These are phyloP conservation scores for Stegostoma tigrinum DNA, from an alignment of 2,113 vertebrate genomes.

Conservation along the genomic window DNA sequence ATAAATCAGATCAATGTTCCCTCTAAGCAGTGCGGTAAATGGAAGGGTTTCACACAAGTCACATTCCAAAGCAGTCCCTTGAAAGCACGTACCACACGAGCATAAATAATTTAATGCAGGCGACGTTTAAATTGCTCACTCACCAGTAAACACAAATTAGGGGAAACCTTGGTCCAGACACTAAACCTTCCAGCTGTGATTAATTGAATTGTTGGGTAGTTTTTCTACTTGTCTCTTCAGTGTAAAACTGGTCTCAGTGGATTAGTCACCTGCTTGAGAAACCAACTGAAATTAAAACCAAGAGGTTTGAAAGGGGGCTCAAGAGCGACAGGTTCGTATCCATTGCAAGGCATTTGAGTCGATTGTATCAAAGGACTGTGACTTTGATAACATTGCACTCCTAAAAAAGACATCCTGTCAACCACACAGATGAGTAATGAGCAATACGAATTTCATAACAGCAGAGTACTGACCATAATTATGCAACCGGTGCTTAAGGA, in stretches of 20 bases:
- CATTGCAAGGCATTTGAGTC: neutral
- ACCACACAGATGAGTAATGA: too few relatives aligned
- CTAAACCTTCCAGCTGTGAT: neutral
- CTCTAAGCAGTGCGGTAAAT: too few relatives aligned
- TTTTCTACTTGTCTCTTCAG: neutral
- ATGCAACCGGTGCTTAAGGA: too few relatives aligned
- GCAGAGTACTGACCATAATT: too few relatives aligned
- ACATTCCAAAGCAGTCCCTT: neutral
- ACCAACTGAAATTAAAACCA: neutral
- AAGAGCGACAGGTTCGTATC: neutral
- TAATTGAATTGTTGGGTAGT: neutral
- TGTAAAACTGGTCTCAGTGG: neutral
- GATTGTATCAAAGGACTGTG: neutral
- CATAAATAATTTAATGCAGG: neutral
- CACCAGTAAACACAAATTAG: neutral
- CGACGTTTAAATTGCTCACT: neutral
- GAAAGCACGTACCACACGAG: neutral
- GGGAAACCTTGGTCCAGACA: neutral
- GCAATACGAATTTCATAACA: too few relatives aligned
- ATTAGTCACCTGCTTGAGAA: neutral
- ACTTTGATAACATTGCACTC: neutral
- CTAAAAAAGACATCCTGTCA: neutral
- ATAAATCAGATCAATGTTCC: neutral
- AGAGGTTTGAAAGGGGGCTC: too few relatives aligned
- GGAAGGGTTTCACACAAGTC: neutral